These are phyloP conservation scores for Rhabdomys pumilio DNA, from an alignment of 2,797 vertebrate species.

Conservation along the genomic window DNA sequence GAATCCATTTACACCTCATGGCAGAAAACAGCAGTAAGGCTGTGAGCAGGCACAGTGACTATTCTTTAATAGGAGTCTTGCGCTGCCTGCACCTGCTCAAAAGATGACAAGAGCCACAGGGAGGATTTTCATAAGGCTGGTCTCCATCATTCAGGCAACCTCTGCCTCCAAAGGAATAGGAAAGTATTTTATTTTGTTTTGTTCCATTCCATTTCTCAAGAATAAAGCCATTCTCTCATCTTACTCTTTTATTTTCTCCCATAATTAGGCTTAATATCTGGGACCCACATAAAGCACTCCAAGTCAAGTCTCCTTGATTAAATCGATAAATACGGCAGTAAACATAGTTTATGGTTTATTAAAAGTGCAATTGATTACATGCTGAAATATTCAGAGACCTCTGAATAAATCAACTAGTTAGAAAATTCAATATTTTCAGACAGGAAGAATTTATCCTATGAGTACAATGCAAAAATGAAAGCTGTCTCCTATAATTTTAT, in stretches of 20 bases:
- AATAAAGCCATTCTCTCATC: conserved; percentile 49
- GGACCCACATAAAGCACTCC: neutral
- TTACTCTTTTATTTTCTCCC: conserved; percentile 43
- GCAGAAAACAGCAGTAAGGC: conserved; percentile 66
- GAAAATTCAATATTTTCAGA: conserved; percentile 76
- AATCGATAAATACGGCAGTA: conserved; percentile 77
- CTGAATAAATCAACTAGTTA: conserved; percentile 81
- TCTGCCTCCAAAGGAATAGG: conserved; percentile 51
- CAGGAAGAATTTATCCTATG: conserved; percentile 70
- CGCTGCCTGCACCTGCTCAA: conserved; percentile 53
- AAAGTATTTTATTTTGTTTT: conserved; percentile 46
- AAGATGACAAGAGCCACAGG: conserved; percentile 69
- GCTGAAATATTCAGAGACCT: conserved; percentile 79
- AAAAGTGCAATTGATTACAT: conserved; percentile 80
- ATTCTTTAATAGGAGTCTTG: conserved; percentile 76
- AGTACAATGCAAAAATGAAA: conserved; percentile 67
- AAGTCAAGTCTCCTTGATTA: conserved; percentile 72
- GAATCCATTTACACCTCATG: conserved; percentile 83
- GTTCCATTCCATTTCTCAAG: conserved; percentile 65
- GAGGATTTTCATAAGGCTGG: conserved; percentile 43
- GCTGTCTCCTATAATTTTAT: conserved; percentile 44
- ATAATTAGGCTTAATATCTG: conserved; percentile 42
- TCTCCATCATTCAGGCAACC: conserved; percentile 53
- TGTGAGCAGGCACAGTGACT: conserved; percentile 54
- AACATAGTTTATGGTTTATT: conserved; percentile 82